Evolutionary conservation across 2,888 invertebrate species (phyloP).

Genomic region (Megastigmus dorsalis): DNA sequence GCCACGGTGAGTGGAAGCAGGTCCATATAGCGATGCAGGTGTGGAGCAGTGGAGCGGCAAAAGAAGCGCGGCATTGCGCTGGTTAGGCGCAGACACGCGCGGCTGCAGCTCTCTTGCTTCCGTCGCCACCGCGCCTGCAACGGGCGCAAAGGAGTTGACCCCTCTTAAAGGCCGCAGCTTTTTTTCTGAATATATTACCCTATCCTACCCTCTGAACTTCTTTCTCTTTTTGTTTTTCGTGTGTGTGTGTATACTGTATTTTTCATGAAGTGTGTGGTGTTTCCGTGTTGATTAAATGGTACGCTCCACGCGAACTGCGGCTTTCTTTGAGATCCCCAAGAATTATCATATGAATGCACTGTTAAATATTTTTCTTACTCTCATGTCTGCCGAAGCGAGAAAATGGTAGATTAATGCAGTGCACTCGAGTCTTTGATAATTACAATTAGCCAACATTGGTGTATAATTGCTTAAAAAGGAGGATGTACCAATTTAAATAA

Average conservation of each 20-base stretch:
- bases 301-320: slow-evolving; percentile 26
- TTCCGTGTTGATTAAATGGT: slow-evolving; percentile 21
- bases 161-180: slow-evolving; percentile 48
- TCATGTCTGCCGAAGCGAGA: not conserved
- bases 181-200: not conserved
- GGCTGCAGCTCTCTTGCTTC: slow-evolving; percentile 66
- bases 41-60: slow-evolving; percentile 58
- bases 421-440: too few relatives aligned
- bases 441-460: too few relatives aligned
- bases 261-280: slow-evolving; percentile 17
- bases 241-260: too few relatives aligned
- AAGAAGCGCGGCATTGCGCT: slow-evolving; percentile 68
- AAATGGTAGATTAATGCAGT: not conserved
- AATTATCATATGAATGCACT: slow-evolving; percentile 27
- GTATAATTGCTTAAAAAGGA: too few relatives aligned
- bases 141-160: slow-evolving; percentile 50
- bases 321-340: slow-evolving; percentile 42
- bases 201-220: slow-evolving; percentile 10
- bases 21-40: not conserved
- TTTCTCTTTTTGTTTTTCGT: too few relatives aligned
- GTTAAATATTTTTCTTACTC: slow-evolving; percentile 23
- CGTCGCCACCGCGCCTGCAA: slow-evolving; percentile 65
- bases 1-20: too few relatives aligned
- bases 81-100: slow-evolving; percentile 72
- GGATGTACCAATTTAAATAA: too few relatives aligned